Evolutionary conservation across 1,140 invertebrate species (phyloP).

Genomic region (Ceratitis capitata): DNA sequence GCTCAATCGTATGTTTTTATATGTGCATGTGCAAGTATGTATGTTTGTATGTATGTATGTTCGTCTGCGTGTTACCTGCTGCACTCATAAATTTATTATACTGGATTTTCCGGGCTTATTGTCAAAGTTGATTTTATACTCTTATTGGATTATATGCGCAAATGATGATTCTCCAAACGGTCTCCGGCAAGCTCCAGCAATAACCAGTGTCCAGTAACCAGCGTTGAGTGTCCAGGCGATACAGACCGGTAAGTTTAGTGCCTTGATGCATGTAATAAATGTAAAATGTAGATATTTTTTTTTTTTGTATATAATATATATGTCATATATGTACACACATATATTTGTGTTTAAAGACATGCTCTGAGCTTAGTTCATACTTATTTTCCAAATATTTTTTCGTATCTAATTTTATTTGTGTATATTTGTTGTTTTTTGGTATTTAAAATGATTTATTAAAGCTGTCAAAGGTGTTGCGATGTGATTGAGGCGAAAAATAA

Average conservation of each 20-base stretch:
- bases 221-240: no score
- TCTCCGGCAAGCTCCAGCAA: no score
- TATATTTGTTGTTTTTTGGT: not conserved
- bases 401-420: not conserved
- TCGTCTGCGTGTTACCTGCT: not conserved
- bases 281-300: not conserved
- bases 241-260: constrained; percentile 37
- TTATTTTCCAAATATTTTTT: not conserved
- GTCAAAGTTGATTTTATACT: constrained; percentile 19
- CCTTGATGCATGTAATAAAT: constrained; percentile 3
- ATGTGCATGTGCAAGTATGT: not conserved
- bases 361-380: not conserved
- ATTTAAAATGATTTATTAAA: not conserved
- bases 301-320: not conserved
- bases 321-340: not conserved
- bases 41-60: not conserved
- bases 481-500: no score
- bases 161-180: not conserved
- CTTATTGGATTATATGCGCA: constrained; percentile 10
- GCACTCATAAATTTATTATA: constrained; percentile 28
- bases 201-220: no score
- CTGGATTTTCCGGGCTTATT: constrained; percentile 37
- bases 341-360: not conserved
- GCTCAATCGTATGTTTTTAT: not conserved
- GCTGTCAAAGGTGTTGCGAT: not conserved